Evolutionary conservation across 64 coral and sea anemone genomes (phyloP).

Genomic region (Dendronephthya gigantea): DNA sequence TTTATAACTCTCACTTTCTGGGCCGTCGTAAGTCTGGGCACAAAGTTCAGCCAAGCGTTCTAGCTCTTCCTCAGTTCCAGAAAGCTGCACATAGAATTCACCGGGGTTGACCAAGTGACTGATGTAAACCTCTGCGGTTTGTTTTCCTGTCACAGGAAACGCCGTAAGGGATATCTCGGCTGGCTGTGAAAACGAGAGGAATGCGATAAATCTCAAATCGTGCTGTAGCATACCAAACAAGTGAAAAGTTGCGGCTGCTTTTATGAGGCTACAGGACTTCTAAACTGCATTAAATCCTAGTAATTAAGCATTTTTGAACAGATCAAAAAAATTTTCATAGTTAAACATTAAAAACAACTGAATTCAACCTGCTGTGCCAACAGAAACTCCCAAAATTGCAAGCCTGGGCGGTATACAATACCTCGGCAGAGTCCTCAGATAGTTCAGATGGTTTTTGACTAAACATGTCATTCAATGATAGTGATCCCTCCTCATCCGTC

Average conservation of each 20-base stretch:
- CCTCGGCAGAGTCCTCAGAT: no score
- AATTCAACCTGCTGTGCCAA: no score
- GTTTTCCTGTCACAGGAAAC: not conserved
- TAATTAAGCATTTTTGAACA: no score
- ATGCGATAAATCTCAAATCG: not conserved
- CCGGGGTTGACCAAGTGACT: constrained; percentile 37
- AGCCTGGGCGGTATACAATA: no score
- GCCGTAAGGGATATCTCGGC: not conserved
- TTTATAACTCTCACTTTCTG: not conserved
- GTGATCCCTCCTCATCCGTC: not conserved
- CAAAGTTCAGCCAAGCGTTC: constrained; percentile 15
- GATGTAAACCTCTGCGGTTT: constrained; percentile 31
- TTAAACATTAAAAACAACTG: no score
- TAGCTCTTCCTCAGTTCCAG: constrained; percentile 40
- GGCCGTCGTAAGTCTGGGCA: constrained; percentile 25
- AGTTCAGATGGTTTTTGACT: no score
- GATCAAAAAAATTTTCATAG: no score
- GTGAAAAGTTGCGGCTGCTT: no score
- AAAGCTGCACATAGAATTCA: constrained; percentile 39
- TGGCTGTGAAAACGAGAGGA: not conserved
- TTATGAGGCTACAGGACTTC: no score
- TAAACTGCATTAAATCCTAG: no score
- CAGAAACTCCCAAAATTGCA: no score
- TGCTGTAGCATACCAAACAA: no score
- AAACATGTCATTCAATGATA: not conserved